These are phyloP conservation scores for Sebastes itinus DNA, from an alignment of 2,797 vertebrate genomes.

Conservation along the genomic window DNA sequence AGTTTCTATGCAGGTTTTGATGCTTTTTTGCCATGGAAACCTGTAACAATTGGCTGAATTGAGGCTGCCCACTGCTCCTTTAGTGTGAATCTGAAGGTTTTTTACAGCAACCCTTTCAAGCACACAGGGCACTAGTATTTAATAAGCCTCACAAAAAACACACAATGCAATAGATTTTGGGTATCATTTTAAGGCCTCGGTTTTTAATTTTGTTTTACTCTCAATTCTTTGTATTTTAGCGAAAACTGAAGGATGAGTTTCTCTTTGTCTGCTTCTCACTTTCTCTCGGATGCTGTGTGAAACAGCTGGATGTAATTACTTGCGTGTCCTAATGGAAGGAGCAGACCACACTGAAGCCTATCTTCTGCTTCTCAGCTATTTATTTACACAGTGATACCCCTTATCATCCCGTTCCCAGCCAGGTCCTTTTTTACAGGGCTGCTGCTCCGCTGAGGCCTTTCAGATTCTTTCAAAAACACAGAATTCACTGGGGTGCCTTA, in stretches of 20 bases:
- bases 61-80: background rate
- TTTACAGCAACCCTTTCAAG: background rate
- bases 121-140: background rate
- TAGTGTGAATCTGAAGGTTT: background rate
- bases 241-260: conserved; percentile 17
- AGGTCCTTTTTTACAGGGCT: conserved; percentile 31
- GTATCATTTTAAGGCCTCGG: background rate
- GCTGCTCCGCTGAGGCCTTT: conserved; percentile 38
- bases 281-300: conserved; percentile 33
- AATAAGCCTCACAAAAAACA: background rate
- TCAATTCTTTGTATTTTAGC: background rate
- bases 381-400: conserved; percentile 76
- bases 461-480: conserved; percentile 34
- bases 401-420: conserved; percentile 71
- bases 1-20: background rate
- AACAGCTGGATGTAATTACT: conserved; percentile 73
- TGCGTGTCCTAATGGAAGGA: conserved; percentile 57
- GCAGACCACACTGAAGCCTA: conserved; percentile 78
- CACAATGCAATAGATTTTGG: background rate
- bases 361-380: conserved; percentile 68
- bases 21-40: background rate
- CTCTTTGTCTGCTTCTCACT: conserved; percentile 22
- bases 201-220: background rate
- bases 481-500: conserved; percentile 50
- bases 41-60: background rate